Evolutionary conservation across 2,888 invertebrate genomes (phyloP).

Genomic region (Ametastegia equiseti): DNA sequence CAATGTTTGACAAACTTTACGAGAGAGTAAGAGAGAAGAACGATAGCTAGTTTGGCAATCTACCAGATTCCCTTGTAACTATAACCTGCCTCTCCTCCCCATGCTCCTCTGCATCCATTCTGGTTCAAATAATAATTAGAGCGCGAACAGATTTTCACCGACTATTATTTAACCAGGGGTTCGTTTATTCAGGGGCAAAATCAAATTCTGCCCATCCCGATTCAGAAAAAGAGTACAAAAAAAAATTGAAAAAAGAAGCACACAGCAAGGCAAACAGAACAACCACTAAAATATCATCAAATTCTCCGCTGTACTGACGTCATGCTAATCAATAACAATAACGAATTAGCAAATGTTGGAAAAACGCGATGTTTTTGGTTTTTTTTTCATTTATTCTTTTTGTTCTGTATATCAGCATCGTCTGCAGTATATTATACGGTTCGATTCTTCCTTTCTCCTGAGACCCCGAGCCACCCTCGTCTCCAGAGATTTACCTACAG

Average conservation of each 20-base stretch:
- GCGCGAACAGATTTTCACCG: background rate
- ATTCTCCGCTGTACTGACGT: no score
- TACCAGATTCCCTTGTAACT: constrained; percentile 17
- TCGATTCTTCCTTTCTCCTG: background rate
- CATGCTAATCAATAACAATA: no score
- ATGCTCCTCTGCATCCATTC: background rate
- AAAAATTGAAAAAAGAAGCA: no score
- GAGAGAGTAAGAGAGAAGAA: no score
- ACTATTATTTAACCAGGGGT: background rate
- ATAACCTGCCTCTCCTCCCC: background rate
- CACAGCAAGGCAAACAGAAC: no score
- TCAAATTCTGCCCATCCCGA: no score
- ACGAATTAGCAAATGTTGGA: no score
- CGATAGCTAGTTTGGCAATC: background rate
- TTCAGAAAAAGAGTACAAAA: no score
- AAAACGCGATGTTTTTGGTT: no score
- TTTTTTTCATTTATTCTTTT: background rate
- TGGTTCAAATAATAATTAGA: constrained; percentile 3
- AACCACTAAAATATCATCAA: no score
- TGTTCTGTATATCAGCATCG: background rate
- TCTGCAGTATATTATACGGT: background rate
- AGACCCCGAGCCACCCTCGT: background rate
- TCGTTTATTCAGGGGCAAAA: background rate
- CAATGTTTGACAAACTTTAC: background rate
- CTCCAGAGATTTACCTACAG: no score